Base-by-base conservation (phyloP, 2,888 invertebrate species). In the Pseudococcus viburni region DNA sequence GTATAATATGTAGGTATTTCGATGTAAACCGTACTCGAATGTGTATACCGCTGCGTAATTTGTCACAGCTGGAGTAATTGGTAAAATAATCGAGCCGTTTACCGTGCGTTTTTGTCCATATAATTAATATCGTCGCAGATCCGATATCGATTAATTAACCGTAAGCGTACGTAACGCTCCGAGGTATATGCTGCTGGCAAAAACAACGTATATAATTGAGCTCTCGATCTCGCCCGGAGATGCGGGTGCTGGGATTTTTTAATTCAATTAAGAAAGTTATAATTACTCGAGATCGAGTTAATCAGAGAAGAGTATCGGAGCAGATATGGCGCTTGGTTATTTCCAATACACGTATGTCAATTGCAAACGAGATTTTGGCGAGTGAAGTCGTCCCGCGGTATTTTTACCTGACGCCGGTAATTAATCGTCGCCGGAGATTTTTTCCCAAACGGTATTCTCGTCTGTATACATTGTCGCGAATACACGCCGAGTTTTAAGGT, bases 61-160 rank as follows among this genome's bases (percentile, higher is more conserved):
- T 83, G 80, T 83, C 80, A 46, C 80, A 83, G 80, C 80, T 42
- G 39, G 80, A 83, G 80, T 83, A 83, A 83, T 83, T 83, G 80
- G 80, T 83, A 83, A 42, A 83, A 83, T 83, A 83, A 83, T 46
- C 80, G 80, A 83, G 80, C 80, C 80, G 80, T 83, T 83, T 83
- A 83, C 80, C 80, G 80, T 46, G 46, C 19, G 46, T 46, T 46
- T 73, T 46, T 46, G 22, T 83, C 80, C 46, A 42, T 19, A 19
- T 83, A 83, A 83, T 83, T 83, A 80, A 80, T 80, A 83, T 83
- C 19, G 42, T 83, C 19, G 46, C 39, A 83, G 46, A 83, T 83
- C 80, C 80, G 80, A 83, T 83, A 83, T 83, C 39, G 80, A 46
- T 83, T 73, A 73, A 73, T 73, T 73, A 73, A 33, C 26, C 73